Conservation (phyloP, 35 echinoderm and acorn worm genomes). For the Ophiothrix spiculata region DNA sequence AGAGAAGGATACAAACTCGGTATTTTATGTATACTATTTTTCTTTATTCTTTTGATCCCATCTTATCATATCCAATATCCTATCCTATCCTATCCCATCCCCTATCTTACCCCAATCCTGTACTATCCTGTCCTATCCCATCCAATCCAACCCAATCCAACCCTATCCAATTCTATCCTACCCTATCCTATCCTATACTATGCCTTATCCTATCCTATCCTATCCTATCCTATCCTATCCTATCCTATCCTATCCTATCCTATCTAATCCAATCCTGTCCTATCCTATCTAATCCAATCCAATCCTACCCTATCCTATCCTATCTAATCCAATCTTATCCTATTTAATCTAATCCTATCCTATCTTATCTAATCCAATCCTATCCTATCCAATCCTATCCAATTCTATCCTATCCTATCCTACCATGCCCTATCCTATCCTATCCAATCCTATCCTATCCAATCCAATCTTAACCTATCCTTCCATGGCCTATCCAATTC, state of each 20-base stretch:
- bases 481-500: background rate
- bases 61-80: constrained; percentile 12
- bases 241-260: background rate
- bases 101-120: background rate
- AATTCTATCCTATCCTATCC: constrained; percentile 21
- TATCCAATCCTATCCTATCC: background rate
- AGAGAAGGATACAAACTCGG: too few relatives aligned
- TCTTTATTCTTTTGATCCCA: too few relatives aligned
- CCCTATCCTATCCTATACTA: background rate
- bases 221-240: background rate
- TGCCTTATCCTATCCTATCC: background rate
- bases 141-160: background rate
- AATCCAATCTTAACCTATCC: background rate
- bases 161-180: background rate
- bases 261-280: background rate
- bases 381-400: constrained; percentile 24
- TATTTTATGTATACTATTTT: too few relatives aligned
- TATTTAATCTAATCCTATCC: constrained; percentile 19
- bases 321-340: background rate
- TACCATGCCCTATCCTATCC: background rate
- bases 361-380: constrained; percentile 15
- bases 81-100: constrained; percentile 25
- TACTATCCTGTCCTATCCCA: background rate
- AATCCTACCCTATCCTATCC: background rate
- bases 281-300: background rate